A percentile compares a stretch with the other conserved stretches of the same genome.
These are phyloP conservation scores for Eretmocerus hayati DNA, from an alignment of 2,888 invertebrate species.

Conservation along the genomic window DNA sequence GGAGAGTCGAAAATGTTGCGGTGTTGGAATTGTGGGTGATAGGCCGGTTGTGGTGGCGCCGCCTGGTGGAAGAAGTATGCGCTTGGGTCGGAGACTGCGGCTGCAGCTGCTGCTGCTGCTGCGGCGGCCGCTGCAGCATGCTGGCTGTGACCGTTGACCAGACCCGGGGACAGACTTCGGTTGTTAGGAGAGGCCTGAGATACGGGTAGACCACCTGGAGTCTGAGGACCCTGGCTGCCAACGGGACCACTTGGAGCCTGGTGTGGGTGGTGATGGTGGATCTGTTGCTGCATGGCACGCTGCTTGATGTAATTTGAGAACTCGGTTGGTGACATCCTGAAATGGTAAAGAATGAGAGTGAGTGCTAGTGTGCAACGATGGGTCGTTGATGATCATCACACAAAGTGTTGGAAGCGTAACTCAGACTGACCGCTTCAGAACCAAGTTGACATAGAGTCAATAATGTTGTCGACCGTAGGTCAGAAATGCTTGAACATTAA, in stretches of 20 bases:
- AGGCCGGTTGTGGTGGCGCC: conserved; percentile 43
- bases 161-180: conserved; percentile 55
- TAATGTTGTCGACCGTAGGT: no score
- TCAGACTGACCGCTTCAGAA: no score
- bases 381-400: no score
- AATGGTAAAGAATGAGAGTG: no score
- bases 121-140: conserved; percentile 40
- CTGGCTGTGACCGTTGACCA: conserved; percentile 28
- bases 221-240: conserved; percentile 42
- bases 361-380: no score
- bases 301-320: conserved; percentile 96
- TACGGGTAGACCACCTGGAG: conserved; percentile 43
- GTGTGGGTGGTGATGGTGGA: conserved; percentile 50
- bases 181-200: conserved; percentile 55
- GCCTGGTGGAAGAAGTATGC: conserved; percentile 58
- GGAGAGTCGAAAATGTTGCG: conserved; percentile 54
- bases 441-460: no score
- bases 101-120: conserved; percentile 37
- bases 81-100: conserved; percentile 50
- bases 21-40: conserved; percentile 52
- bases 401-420: no score
- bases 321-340: conserved; percentile 93
- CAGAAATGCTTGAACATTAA: no score
- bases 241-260: conserved; percentile 49
- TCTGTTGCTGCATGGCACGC: conserved; percentile 83